These are phyloP conservation scores for Drosophila asahinai DNA, from an alignment of 1,140 invertebrate species.

Conservation along the genomic window DNA sequence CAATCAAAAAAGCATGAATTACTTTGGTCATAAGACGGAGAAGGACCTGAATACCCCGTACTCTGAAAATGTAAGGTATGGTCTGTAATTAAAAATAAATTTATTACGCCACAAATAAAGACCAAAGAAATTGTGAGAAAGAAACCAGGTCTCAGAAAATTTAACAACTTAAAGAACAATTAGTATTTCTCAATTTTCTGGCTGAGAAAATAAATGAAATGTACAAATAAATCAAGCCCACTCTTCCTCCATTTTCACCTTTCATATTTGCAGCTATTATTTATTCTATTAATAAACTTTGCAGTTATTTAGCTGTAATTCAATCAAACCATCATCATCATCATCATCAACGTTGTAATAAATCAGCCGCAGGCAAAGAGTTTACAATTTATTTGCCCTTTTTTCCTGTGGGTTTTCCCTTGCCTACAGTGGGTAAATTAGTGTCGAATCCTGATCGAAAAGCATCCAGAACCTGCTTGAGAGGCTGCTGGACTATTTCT, in stretches of 20 bases:
- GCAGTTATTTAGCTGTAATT: background rate
- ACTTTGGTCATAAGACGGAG: conserved; percentile 2
- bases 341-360: background rate
- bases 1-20: conserved; percentile 29
- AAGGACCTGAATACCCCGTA: background rate
- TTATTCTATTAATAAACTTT: background rate
- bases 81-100: background rate
- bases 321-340: background rate
- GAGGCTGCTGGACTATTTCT: background rate
- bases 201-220: background rate
- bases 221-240: background rate
- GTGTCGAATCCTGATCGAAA: background rate
- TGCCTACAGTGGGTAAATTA: background rate
- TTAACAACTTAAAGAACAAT: too few relatives aligned
- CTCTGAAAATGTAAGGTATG: background rate
- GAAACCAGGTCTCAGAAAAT: too few relatives aligned
- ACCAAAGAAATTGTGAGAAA: too few relatives aligned
- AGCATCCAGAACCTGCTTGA: background rate
- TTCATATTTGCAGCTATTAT: background rate
- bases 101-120: too few relatives aligned
- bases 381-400: background rate
- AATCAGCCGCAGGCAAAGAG: background rate
- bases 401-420: background rate
- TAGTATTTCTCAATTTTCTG: too few relatives aligned
- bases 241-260: background rate